phyloP scores from a whole-genome alignment of 2,797 vertebrate genomes.

The Momotus momota region DNA sequence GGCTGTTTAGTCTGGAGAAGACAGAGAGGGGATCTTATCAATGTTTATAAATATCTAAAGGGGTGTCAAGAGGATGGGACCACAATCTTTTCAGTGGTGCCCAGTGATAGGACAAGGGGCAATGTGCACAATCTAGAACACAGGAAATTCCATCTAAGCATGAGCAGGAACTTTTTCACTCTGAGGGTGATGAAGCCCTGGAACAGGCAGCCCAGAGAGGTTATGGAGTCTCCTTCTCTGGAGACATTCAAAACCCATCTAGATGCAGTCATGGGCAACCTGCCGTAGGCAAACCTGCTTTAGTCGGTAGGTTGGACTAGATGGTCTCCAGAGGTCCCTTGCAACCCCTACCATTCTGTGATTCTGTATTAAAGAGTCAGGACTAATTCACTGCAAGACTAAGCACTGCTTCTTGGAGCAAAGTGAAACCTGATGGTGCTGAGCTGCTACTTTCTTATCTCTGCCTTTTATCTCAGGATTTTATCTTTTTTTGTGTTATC shows the following conservation, averaged over 20 bases:
- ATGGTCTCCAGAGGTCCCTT: background rate
- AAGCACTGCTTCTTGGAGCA: background rate
- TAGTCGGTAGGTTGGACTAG: background rate
- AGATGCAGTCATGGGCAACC: background rate
- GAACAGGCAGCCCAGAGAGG: too few relatives aligned
- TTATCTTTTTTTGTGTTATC: background rate
- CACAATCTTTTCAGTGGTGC: background rate
- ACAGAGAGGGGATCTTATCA: too few relatives aligned
- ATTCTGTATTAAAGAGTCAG: background rate
- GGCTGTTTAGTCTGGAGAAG: too few relatives aligned
- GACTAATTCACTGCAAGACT: background rate
- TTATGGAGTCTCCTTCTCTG: too few relatives aligned
- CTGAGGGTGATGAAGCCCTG: background rate
- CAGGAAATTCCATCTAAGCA: background rate
- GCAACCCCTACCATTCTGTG: background rate
- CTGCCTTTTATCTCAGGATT: background rate
- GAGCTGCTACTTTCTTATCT: background rate
- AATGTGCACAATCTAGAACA: background rate
- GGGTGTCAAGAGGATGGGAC: too few relatives aligned
- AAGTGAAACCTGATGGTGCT: background rate
- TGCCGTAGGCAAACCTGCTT: background rate
- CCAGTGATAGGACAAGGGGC: background rate
- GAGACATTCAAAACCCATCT: background rate
- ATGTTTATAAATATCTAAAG: too few relatives aligned
- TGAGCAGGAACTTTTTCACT: background rate